phyloP scores from a whole-genome alignment of 2,888 invertebrate genomes.

The Euclidia mi region DNA sequence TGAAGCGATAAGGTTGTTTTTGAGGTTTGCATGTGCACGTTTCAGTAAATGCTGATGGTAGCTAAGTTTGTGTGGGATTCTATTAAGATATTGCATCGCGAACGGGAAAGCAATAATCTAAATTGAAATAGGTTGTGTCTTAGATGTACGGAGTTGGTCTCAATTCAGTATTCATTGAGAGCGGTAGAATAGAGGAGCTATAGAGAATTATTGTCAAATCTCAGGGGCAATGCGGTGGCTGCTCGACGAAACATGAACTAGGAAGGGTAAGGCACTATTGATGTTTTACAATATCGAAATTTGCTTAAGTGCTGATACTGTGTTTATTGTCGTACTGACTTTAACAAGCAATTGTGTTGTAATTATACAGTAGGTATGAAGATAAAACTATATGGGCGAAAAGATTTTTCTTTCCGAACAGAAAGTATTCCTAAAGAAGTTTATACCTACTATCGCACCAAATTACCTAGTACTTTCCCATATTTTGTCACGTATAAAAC shows the following conservation, averaged over 20 bases:
- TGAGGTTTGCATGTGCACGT: constrained; percentile 24
- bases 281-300: constrained; percentile 47
- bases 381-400: no score
- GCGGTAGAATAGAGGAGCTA: constrained; percentile 79
- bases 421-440: no score
- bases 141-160: constrained; percentile 70
- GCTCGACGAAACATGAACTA: constrained; percentile 57
- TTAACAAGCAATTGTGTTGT: no score
- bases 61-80: constrained; percentile 44
- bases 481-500: no score
- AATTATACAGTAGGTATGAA: no score
- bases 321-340: no score
- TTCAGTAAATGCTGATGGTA: constrained; percentile 45
- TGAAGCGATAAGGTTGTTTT: constrained; percentile 57
- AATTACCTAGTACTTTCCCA: no score
- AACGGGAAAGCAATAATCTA: constrained; percentile 78
- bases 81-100: constrained; percentile 72
- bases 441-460: no score
- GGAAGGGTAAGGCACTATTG: constrained; percentile 54
- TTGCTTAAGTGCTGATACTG: constrained; percentile 33
- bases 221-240: constrained; percentile 77
- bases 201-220: constrained; percentile 87
- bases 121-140: constrained; percentile 85
- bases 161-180: constrained; percentile 85
- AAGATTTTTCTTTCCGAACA: no score